These are phyloP conservation scores for Cheilosia urbana DNA, from an alignment of 2,888 invertebrate genomes.

Conservation along the genomic window DNA sequence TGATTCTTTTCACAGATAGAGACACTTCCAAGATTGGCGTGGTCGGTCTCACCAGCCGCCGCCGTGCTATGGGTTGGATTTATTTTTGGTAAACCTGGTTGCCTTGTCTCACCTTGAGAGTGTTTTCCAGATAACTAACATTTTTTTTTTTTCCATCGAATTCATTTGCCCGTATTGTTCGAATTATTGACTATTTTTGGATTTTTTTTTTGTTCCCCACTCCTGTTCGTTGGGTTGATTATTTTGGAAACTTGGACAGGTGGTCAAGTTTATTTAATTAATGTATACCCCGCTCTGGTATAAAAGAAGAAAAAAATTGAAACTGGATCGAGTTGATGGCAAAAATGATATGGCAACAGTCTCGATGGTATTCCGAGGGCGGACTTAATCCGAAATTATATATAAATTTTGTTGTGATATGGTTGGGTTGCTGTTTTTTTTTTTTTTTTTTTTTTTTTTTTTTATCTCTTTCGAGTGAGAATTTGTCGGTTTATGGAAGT, in stretches of 20 bases:
- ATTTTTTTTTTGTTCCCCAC: slow-evolving; percentile 27
- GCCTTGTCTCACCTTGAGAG: slow-evolving; percentile 74
- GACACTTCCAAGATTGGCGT: slow-evolving; percentile 73
- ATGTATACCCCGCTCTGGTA: slow-evolving; percentile 30
- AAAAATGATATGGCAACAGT: slow-evolving; percentile 58
- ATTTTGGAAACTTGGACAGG: slow-evolving; percentile 61
- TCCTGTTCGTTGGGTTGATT: background rate
- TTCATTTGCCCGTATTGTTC: slow-evolving; percentile 58
- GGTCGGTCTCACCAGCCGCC: slow-evolving; percentile 45
- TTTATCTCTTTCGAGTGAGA: slow-evolving; percentile 14
- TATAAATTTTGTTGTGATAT: slow-evolving; percentile 1
- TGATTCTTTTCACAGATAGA: slow-evolving; percentile 36
- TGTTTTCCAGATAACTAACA: slow-evolving; percentile 50
- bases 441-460: background rate
- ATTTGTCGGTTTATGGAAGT: slow-evolving; percentile 50
- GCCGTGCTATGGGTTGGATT: slow-evolving; percentile 53
- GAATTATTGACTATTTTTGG: slow-evolving; percentile 70
- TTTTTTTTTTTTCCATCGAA: slow-evolving; percentile 34
- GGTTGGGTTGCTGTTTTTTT: too few relatives aligned
- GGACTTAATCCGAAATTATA: slow-evolving; percentile 66
- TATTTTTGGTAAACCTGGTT: slow-evolving; percentile 71
- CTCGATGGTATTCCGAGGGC: slow-evolving; percentile 71
- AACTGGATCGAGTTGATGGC: slow-evolving; percentile 62
- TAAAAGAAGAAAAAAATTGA: slow-evolving; percentile 48
- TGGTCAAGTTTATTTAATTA: slow-evolving; percentile 72